A percentile compares a stretch with the other conserved stretches of the same genome.
Conservation (phyloP, 2,113 vertebrate genomes). For the Chrysemys picta region DNA sequence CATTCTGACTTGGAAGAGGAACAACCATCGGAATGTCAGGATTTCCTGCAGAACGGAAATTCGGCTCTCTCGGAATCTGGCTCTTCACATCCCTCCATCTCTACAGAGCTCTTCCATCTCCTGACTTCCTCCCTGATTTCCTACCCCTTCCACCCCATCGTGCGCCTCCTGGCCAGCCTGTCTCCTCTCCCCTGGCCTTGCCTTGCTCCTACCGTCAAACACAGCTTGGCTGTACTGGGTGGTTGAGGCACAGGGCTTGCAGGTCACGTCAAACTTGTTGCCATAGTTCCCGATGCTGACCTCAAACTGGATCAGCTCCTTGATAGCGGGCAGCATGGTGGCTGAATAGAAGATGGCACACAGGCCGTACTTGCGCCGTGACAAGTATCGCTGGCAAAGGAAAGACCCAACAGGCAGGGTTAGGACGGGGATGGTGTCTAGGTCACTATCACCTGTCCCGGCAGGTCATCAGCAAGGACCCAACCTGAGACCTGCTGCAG, state of each 20-base stretch:
- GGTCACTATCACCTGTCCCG: not conserved
- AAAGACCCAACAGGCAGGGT: not conserved
- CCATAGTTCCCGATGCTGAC: slow-evolving; percentile 78
- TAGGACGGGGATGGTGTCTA: not conserved
- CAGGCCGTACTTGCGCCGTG: slow-evolving; percentile 66
- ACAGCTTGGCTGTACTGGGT: slow-evolving; percentile 64
- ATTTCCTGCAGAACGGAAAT: not conserved
- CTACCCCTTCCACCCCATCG: not conserved
- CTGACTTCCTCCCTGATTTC: not conserved
- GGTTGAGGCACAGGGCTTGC: slow-evolving; percentile 68
- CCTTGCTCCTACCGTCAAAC: slow-evolving; percentile 63
- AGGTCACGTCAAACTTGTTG: slow-evolving; percentile 70
- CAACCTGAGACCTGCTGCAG: not conserved
- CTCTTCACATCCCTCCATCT: not conserved
- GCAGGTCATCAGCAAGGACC: not conserved
- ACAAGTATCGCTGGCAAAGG: slow-evolving; percentile 48
- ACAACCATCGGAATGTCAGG: not conserved
- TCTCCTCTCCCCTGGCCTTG: accelerated
- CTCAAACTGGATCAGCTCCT: slow-evolving; percentile 77
- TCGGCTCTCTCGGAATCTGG: not conserved
- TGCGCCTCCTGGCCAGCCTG: not conserved
- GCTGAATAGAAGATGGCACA: slow-evolving; percentile 80
- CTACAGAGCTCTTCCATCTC: not conserved
- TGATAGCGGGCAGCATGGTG: slow-evolving; percentile 68
- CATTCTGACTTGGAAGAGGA: not conserved